Conservation (phyloP, 2,113 vertebrate genomes). For the Channa maculata region DNA sequence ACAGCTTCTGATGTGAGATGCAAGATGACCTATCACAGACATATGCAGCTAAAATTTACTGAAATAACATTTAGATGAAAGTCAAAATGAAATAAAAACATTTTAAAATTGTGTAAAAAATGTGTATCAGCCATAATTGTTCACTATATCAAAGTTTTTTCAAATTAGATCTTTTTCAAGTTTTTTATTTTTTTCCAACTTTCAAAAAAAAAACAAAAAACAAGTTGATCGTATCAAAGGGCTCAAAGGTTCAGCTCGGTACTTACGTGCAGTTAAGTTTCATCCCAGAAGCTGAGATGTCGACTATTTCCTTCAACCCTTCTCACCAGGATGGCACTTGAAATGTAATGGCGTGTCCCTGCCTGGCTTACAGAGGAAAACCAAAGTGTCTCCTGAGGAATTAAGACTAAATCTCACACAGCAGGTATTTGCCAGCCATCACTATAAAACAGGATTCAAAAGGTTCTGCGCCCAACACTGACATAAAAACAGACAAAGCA, state of each 20-base stretch:
- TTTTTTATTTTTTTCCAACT: not conserved
- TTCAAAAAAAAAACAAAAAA: not conserved
- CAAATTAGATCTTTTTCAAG: not conserved
- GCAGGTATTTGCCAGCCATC: slow-evolving; percentile 33
- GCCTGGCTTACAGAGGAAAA: slow-evolving; percentile 2
- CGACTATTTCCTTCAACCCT: not conserved
- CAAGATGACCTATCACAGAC: not conserved
- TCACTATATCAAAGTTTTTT: not conserved
- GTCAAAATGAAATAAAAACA: not conserved
- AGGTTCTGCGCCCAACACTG: slow-evolving; percentile 45
- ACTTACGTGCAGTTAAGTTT: not conserved
- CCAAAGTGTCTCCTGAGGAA: slow-evolving; percentile 52
- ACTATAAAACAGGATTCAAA: slow-evolving; percentile 59
- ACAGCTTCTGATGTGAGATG: not conserved
- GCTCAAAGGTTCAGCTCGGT: not conserved
- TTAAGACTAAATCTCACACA: slow-evolving; percentile 48
- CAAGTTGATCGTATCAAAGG: not conserved
- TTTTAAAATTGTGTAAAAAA: no score
- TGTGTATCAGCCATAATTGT: not conserved
- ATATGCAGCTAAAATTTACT: not conserved
- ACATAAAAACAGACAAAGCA: slow-evolving; percentile 54
- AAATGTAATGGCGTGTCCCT: slow-evolving; percentile 2
- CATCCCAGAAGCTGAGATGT: not conserved
- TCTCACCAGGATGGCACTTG: not conserved
- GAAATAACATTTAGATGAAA: not conserved